Base-by-base conservation (phyloP, 2,113 vertebrate genomes). In the Antennarius striatus region DNA sequence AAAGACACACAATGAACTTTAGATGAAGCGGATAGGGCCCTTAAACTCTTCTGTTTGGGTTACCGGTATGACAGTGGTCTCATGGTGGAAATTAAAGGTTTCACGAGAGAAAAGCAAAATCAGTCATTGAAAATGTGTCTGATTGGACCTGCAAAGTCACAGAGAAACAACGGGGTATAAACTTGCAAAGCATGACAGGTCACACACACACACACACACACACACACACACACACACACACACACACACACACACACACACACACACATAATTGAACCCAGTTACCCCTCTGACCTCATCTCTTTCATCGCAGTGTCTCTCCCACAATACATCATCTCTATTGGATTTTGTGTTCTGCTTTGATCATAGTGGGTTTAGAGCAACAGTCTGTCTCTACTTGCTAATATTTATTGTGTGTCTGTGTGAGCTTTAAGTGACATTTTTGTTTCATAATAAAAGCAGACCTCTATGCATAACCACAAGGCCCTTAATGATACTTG, bases 281-380 rank as follows among this genome's bases (percentile, higher is more conserved):
- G 73, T 79, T 57, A 73, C 63, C 70, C 46, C 40, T 54, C 63
- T 74, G 81, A 86, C 83, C 63, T 81, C 83, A 79, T 81, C 80
- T 75, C 78, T 77, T 83, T 79, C 80, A 83, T 83, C 80, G 63
- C 7, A 43, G 65, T 68, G 54, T 67, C 68, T 71, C 55, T 76
- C 73, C 77, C 53, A 59, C 77, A 61, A 39, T 75, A 71, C 83
- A 76, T 81, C 66, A 56, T 75, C 75, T 85, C 75, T 80, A 81
- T 86, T 82, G 80, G 58, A 10, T n/a, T 42, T 48, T 69, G 76
- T 70, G 73, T 68, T 79, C 66, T 78, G 77, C 88, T 91, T 88
- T 91, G 90, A 91, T 92, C 88, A 78, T 43, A 59, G 43, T 10
- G 5, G 28, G 32, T 73, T 86, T 72, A 77, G 46, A 65, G 32